Evolutionary conservation across 2,888 invertebrate genomes (phyloP).

Genomic region (Pseudococcus longispinus): DNA sequence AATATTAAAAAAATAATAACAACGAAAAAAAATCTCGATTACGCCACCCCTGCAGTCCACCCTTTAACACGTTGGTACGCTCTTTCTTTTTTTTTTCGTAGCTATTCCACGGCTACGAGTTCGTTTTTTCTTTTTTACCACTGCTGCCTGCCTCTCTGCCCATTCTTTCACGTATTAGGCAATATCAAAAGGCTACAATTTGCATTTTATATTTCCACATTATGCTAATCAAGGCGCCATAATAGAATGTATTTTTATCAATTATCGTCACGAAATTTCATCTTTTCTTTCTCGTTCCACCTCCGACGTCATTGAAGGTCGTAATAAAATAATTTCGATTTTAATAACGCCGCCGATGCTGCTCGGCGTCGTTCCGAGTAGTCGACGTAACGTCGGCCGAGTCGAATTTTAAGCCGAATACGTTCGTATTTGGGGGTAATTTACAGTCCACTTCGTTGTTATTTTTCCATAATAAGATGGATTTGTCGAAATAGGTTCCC

Average conservation of each 20-base stretch:
- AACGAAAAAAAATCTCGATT: conserved; percentile 25
- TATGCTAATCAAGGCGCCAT: conserved; percentile 36
- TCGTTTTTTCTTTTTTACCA: background rate
- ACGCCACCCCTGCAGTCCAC: background rate
- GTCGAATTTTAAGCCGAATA: background rate
- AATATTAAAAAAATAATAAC: conserved; percentile 35
- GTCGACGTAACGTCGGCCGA: background rate
- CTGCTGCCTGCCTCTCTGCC: background rate
- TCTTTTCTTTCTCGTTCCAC: background rate
- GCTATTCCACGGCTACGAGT: background rate
- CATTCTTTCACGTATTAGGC: conserved; percentile 28
- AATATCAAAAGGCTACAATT: conserved; percentile 44
- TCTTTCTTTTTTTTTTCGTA: background rate
- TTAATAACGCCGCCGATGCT: background rate
- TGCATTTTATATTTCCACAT: conserved; percentile 45
- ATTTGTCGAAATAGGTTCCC: background rate
- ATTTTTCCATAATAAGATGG: background rate
- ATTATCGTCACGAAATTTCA: conserved; percentile 46
- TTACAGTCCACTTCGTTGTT: background rate
- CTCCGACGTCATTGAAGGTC: background rate
- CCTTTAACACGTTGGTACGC: background rate
- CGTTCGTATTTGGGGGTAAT: background rate
- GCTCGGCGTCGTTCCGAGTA: background rate
- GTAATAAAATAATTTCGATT: conserved; percentile 40
- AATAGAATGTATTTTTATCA: conserved; percentile 38